These are phyloP conservation scores for Hycleus phaleratus DNA, from an alignment of 1,140 invertebrate genomes.

Conservation along the genomic window DNA sequence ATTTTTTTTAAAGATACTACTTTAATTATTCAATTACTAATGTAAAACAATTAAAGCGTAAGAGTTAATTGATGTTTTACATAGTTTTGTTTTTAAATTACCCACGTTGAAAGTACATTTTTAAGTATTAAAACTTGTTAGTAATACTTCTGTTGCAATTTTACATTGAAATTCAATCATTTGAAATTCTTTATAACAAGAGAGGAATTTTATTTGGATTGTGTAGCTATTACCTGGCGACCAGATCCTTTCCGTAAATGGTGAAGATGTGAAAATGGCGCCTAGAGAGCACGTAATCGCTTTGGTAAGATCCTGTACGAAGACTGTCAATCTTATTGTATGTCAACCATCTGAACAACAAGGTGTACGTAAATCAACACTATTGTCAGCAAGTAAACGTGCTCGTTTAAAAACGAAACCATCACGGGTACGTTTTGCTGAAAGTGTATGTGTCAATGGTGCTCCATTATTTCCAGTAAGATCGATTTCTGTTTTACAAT, in stretches of 20 bases:
- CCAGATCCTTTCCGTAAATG: constrained; percentile 82
- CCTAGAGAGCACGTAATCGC: constrained; percentile 85
- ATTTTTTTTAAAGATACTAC: neutral
- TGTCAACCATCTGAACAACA: constrained; percentile 69
- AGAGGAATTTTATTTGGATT: constrained; percentile 4
- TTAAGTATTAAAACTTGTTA: too few species aligned
- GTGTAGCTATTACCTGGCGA: constrained; percentile 72
- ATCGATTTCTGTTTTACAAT: constrained; percentile 10
- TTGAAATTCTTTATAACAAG: too few species aligned
- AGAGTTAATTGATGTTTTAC: too few species aligned
- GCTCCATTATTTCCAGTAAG: constrained; percentile 65
- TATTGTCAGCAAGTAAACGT: constrained; percentile 79
- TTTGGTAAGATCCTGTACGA: constrained; percentile 71
- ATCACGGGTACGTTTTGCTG: constrained; percentile 79
- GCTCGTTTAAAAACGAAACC: constrained; percentile 72
- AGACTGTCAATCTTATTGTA: constrained; percentile 67
- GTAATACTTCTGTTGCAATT: too few species aligned
- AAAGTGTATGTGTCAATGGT: constrained; percentile 81
- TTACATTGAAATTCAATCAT: too few species aligned
- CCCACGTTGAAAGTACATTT: too few species aligned
- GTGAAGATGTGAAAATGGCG: constrained; percentile 77
- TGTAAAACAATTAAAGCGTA: neutral
- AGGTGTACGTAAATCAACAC: constrained; percentile 66
- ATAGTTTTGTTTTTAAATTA: too few species aligned
- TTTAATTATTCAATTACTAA: neutral